Conservation (phyloP, 2,113 vertebrate genomes). For the Pteronura brasiliensis region DNA sequence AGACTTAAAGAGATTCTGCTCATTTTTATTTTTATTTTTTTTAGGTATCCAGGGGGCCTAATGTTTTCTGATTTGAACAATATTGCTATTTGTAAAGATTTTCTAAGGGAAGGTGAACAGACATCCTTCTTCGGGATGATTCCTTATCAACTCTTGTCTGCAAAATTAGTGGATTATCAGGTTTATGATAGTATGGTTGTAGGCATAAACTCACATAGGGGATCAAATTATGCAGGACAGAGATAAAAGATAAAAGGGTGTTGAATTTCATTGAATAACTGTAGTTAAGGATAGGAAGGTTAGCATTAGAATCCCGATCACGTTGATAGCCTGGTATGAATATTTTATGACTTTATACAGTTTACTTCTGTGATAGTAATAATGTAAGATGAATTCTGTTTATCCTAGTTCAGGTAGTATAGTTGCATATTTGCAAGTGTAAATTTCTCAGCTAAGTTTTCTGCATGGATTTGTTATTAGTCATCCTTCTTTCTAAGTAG, state of each 20-base stretch:
- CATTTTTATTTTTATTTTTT: neutral
- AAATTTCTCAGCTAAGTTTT: neutral
- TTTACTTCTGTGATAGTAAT: neutral
- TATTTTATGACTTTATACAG: neutral
- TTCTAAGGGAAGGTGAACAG: conserved; percentile 7
- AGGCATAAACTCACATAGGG: neutral
- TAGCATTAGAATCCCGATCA: neutral
- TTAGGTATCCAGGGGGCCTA: neutral
- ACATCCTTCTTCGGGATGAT: neutral
- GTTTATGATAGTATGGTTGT: neutral
- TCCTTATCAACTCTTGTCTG: neutral
- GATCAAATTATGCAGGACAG: neutral
- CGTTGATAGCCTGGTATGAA: neutral
- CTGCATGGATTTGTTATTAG: neutral
- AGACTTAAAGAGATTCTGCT: neutral
- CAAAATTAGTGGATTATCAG: conserved; percentile 27
- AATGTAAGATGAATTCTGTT: conserved; percentile 11
- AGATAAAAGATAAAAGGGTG: neutral
- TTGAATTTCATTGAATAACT: neutral
- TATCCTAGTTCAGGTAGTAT: neutral
- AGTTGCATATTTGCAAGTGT: neutral
- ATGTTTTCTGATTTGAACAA: conserved; percentile 23
- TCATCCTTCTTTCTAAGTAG: neutral
- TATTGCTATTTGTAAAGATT: conserved; percentile 24
- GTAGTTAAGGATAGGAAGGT: neutral